Evolutionary conservation across 1,140 invertebrate genomes (phyloP), one percentile per base, ranked within the genome.

Genomic region (Brachionus asplanchnoidis): DNA sequence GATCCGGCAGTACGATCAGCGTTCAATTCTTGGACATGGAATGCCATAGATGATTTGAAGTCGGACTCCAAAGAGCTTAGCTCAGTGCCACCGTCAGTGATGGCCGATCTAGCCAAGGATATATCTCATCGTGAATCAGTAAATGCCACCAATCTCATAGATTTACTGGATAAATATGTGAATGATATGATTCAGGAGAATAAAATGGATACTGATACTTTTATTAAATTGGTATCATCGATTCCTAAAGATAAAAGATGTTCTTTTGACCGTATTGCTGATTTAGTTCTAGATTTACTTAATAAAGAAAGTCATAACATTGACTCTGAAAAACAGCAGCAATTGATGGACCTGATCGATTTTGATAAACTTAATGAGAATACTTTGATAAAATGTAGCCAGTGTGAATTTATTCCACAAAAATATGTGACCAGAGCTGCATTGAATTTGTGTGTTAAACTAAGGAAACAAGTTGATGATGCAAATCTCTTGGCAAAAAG

Each of bases 171-270:
- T 12, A 60, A 56, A 44, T 82, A 82, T 28, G 26, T 65, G 5
- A 28, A 40, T 6, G 65, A 68, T 7, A 65, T 82, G 79, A 46
- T 65, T 28, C 23, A 70, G 5, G 42, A 60, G 9, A 87, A 87
- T 7, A 85, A 87, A 14, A 85, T 89, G 8, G 88, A 87, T 26
- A 85, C 86, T 1, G 88, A 89, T 68, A 87, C 87, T 9, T 89
- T 88, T 84, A 87, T 86, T 44, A 86, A 87, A 26, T 84, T 89
- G 66, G 87, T 87, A 2, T 86, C 86, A 12, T 87, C 87, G 5
- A 85, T 87, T 4, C 88, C 88, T 20, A 77, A 84, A 36, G 87
- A 88, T 53, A 79, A 86, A 8, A 85, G 88, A 65, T 85, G 84
- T 17, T 87, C 86, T 20, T 86, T 88, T 40, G 88, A 89, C 84